Base-by-base conservation (phyloP, 1,140 invertebrate genomes). In the Drosophila elegans region DNA sequence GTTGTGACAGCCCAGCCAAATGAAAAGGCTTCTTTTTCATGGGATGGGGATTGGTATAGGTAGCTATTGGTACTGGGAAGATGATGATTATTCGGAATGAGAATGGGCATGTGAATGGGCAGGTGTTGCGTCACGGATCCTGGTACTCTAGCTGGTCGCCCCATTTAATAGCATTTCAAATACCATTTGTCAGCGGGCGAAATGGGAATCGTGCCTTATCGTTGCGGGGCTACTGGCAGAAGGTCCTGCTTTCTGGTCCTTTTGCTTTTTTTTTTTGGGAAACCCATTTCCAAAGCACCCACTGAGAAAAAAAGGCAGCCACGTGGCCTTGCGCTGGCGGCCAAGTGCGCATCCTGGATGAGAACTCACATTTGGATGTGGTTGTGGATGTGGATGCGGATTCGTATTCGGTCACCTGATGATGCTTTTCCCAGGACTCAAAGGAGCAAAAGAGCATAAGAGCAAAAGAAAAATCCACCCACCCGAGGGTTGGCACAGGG, bases 191-290 rank as follows among this genome's bases (percentile, higher is more conserved):
- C 79, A 80, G 57, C 45, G 6, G 41, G 41, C 9, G 32, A 38
- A 41, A 55, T 57, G 44, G 41, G 54, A 73, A 76, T 73, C 83
- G 83, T 88, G 83, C 84, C 72, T 89, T 88, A 88, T 88, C 83
- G 52, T 51, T 52, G 34, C 44, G 32, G 21, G 64, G 38, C 71
- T 53, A 51, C 53, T 54, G 57, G 53, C 82, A 83, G 74, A 73
- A 79, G 82, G 48, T 32, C 27, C 41, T 27, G 25, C 3, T 42
- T 10, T 3, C 45, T 12, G 12, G 7, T 46, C 42, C 44, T 36
- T 13, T 16, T 55, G 51, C 13, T 34, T 34, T 21, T 57, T 16
- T 46, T n/a, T 21, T 21, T 21, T 21, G 16, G 16, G 27, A 27
- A 25, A 16, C 16, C 38, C 13, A 16, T 11, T 11, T 2, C 39